phyloP scores from a whole-genome alignment of 2,888 invertebrate species.

The Ditylenchus weischeri region DNA sequence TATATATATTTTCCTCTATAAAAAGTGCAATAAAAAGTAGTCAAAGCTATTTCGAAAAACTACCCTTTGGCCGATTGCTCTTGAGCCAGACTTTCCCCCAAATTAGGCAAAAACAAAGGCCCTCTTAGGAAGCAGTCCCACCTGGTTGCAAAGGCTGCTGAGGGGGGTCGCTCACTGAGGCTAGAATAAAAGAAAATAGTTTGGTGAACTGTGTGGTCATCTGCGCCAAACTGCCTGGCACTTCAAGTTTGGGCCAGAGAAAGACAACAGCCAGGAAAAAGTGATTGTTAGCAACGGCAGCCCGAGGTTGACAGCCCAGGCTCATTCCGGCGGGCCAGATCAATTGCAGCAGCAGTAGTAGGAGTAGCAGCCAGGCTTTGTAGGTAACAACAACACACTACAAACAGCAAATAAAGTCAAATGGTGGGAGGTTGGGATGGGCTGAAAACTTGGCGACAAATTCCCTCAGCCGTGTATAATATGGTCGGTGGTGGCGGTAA shows the following conservation, averaged over 20 bases:
- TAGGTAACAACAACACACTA: too few relatives aligned
- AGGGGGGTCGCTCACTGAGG: slow-evolving; percentile 57
- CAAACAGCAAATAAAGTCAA: too few relatives aligned
- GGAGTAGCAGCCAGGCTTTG: too few relatives aligned
- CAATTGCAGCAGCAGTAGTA: too few relatives aligned
- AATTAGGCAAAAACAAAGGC: too few relatives aligned
- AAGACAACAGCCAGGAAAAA: background rate
- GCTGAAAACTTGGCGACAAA: background rate
- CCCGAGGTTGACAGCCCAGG: background rate
- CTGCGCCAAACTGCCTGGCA: background rate
- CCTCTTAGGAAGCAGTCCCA: background rate
- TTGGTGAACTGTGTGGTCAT: slow-evolving; percentile 66
- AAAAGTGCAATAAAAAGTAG: background rate
- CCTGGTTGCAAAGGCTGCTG: slow-evolving; percentile 28
- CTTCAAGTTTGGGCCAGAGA: background rate
- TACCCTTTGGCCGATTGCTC: background rate
- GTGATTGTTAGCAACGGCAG: background rate
- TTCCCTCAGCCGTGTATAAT: slow-evolving; percentile 8
- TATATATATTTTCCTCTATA: too few relatives aligned
- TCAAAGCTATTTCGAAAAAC: background rate
- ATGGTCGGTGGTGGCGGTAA: background rate
- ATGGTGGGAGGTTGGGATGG: background rate
- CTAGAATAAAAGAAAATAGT: slow-evolving; percentile 57
- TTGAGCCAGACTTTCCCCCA: slow-evolving; percentile 4
- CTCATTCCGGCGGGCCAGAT: too few relatives aligned